A percentile compares a stretch with the other conserved stretches of the same genome.
Conservation (phyloP, 2,888 invertebrate genomes). For the Megamerina dolium region DNA sequence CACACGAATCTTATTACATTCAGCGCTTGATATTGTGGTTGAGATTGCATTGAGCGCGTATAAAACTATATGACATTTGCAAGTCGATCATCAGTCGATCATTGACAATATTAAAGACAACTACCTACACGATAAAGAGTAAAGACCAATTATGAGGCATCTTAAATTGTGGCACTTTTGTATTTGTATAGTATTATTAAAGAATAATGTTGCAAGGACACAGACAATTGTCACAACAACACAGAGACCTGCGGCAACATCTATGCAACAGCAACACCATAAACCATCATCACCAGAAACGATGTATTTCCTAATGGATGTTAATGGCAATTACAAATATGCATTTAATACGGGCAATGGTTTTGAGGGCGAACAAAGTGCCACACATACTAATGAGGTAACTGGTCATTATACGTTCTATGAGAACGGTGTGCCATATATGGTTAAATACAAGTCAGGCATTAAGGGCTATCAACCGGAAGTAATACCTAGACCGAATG, state of each 20-base stretch:
- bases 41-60: no score
- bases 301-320: conserved; percentile 44
- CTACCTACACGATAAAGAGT: no score
- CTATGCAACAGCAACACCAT: no score
- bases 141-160: no score
- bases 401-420: conserved; percentile 26
- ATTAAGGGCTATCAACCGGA: conserved; percentile 22
- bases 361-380: conserved; percentile 36
- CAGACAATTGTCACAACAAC: no score
- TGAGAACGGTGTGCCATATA: conserved; percentile 20
- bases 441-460: conserved; percentile 22
- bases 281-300: no score
- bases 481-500: conserved; percentile 11
- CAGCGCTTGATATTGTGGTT: no score
- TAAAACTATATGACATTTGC: no score
- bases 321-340: conserved; percentile 44
- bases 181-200: neutral
- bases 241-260: neutral
- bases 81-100: no score
- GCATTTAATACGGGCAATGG: conserved; percentile 47
- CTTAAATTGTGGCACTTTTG: neutral
- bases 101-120: no score
- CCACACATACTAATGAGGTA: conserved; percentile 29
- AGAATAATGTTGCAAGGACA: neutral
- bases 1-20: no score